phyloP scores from a whole-genome alignment of 2,113 vertebrate species.

The Spilogale gracilis region DNA sequence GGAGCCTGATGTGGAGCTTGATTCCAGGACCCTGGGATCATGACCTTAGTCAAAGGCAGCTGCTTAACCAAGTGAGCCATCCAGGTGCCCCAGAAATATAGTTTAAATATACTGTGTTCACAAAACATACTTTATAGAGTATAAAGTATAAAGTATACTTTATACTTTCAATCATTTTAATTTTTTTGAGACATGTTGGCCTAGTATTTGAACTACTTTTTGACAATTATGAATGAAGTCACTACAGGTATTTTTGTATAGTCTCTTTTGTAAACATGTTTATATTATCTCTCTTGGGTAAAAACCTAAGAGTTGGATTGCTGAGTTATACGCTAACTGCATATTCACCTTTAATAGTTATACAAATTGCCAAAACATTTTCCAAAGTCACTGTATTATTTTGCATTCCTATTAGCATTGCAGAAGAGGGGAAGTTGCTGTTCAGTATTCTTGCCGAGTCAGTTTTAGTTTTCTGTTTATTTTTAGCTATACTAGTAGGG shows the following conservation, averaged over 20 bases:
- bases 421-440: not conserved
- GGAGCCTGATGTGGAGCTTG: too few species aligned
- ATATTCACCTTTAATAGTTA: not conserved
- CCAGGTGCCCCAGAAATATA: not conserved
- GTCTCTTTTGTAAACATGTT: not conserved
- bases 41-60: too few species aligned
- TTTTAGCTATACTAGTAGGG: not conserved
- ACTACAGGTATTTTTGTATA: not conserved
- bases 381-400: not conserved
- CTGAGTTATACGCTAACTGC: not conserved
- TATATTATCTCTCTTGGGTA: not conserved
- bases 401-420: not conserved
- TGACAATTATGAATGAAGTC: not conserved
- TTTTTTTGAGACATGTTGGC: not conserved
- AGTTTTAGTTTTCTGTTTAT: not conserved
- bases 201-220: not conserved
- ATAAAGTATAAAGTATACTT: too few species aligned
- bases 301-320: not conserved
- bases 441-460: not conserved
- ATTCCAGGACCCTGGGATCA: too few species aligned
- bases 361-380: not conserved
- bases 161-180: not conserved
- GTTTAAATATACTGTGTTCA: not conserved
- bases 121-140: not conserved
- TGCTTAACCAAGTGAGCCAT: too few species aligned